phyloP scores from a whole-genome alignment of 2,888 invertebrate species.

The Polydrusus tereticollis region DNA sequence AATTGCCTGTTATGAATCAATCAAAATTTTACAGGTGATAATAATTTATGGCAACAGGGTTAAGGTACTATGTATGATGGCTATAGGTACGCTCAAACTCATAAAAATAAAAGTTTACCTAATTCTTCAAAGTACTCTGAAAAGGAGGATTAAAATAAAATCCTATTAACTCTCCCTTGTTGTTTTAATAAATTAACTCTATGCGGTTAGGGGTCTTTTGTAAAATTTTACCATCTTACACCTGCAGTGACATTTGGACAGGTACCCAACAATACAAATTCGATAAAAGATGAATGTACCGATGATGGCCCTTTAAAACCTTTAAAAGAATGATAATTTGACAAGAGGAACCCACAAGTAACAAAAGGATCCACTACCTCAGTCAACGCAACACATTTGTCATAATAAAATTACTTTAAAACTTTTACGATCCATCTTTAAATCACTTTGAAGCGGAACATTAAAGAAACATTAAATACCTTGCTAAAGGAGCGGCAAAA shows the following conservation, averaged over 20 bases:
- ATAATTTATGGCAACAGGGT: too few species aligned
- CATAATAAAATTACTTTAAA: slow-evolving; percentile 57
- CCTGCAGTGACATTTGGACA: slow-evolving; percentile 49
- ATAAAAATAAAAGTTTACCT: not conserved
- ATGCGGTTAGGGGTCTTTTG: slow-evolving; percentile 38
- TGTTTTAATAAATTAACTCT: slow-evolving; percentile 46
- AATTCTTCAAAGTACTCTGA: slow-evolving; percentile 11
- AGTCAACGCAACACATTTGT: slow-evolving; percentile 59
- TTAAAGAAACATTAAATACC: slow-evolving; percentile 1
- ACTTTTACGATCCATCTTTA: slow-evolving; percentile 44
- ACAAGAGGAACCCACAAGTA: slow-evolving; percentile 60
- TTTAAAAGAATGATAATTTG: slow-evolving; percentile 61
- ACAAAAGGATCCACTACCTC: slow-evolving; percentile 57
- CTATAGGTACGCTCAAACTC: too few species aligned
- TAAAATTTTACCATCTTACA: slow-evolving; percentile 48
- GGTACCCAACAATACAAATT: slow-evolving; percentile 42
- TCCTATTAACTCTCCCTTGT: slow-evolving; percentile 46
- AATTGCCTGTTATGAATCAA: too few species aligned
- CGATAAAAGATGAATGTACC: slow-evolving; percentile 55
- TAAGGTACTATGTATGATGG: too few species aligned
- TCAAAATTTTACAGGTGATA: too few species aligned
- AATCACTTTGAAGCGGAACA: slow-evolving; percentile 38
- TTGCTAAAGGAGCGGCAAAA: slow-evolving; percentile 8
- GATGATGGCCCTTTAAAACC: slow-evolving; percentile 58
- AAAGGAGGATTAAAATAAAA: slow-evolving; percentile 27